These are phyloP conservation scores for Pecten maximus DNA, from an alignment of 2,888 invertebrate species.

Conservation along the genomic window DNA sequence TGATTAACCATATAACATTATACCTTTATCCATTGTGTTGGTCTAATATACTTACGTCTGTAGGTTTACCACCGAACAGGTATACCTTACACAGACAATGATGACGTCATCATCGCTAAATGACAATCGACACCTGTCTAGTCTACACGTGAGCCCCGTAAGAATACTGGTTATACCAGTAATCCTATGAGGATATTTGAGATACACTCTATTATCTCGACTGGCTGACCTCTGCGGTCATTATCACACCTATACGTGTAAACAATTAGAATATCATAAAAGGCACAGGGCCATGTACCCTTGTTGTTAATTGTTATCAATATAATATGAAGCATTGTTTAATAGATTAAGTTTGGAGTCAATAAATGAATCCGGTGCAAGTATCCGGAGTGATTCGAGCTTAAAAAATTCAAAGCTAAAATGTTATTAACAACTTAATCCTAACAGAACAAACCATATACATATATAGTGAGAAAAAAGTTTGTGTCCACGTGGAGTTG, in stretches of 20 bases:
- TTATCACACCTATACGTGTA: background rate
- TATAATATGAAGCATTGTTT: too few relatives aligned
- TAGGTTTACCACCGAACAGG: conserved; percentile 30
- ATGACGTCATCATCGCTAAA: background rate
- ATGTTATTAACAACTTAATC: too few relatives aligned
- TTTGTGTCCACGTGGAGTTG: too few relatives aligned
- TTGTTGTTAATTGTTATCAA: too few relatives aligned
- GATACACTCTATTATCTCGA: background rate
- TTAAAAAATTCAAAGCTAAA: too few relatives aligned
- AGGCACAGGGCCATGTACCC: background rate
- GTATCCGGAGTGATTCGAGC: too few relatives aligned
- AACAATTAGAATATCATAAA: background rate
- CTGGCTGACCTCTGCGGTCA: background rate
- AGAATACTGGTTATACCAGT: background rate
- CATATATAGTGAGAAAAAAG: too few relatives aligned
- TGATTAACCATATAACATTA: background rate
- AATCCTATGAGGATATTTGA: background rate
- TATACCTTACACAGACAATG: background rate
- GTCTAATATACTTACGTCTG: background rate
- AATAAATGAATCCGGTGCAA: too few relatives aligned
- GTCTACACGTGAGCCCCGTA: background rate
- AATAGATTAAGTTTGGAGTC: too few relatives aligned
- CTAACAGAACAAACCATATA: too few relatives aligned
- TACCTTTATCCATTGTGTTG: background rate
- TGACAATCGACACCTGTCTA: background rate